Evolutionary conservation across 2,113 vertebrate genomes (phyloP).

Genomic region (Tupaia tana): DNA sequence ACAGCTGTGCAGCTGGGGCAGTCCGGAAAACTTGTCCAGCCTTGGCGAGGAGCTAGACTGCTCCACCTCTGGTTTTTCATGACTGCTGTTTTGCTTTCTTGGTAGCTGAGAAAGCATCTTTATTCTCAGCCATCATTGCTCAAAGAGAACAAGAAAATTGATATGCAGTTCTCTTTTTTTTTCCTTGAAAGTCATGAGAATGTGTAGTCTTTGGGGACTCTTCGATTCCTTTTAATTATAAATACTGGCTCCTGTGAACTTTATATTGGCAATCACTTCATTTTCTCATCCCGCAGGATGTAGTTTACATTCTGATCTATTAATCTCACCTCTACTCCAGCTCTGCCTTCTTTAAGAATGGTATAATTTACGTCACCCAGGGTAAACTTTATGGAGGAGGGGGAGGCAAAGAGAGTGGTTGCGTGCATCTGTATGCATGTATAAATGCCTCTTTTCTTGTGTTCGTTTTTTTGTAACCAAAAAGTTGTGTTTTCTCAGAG

Average conservation of each 20-base stretch:
- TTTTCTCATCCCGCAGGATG: conserved; percentile 34
- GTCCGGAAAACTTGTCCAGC: background rate
- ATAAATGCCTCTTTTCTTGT: background rate
- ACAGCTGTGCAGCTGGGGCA: background rate
- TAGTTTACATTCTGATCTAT: conserved; percentile 26
- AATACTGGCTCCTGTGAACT: background rate
- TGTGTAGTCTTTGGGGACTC: background rate
- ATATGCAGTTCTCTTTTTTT: background rate
- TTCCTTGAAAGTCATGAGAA: background rate
- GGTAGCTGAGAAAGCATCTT: background rate
- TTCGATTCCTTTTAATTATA: conserved; percentile 39
- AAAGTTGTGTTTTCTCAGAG: background rate
- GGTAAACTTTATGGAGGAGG: background rate
- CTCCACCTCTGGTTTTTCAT: background rate
- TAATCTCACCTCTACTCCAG: background rate
- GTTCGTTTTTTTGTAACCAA: conserved; percentile 14
- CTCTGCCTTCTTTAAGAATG: conserved; percentile 2
- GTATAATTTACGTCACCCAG: background rate
- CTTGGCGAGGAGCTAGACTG: background rate
- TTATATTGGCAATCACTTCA: conserved; percentile 11
- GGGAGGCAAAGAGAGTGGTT: background rate
- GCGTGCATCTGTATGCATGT: background rate
- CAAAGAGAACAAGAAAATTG: background rate
- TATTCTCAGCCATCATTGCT: background rate
- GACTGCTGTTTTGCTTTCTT: background rate